These are phyloP conservation scores for Harpagoxenus sublaevis DNA, from an alignment of 2,888 invertebrate species.

Conservation along the genomic window DNA sequence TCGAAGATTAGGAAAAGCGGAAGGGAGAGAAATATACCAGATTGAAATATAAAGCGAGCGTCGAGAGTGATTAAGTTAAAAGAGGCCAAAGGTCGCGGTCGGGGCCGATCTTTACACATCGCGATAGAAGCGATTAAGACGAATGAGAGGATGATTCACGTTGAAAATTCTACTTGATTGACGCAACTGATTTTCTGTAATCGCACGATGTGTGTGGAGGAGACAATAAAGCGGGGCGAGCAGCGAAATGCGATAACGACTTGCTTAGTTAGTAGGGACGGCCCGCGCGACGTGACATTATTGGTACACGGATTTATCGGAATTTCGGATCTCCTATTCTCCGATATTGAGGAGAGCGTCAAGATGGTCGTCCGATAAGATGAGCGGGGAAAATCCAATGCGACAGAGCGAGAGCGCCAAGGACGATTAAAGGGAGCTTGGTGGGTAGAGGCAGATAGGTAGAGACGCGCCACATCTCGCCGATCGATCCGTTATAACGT, in stretches of 20 bases:
- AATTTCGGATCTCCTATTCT: slow-evolving; percentile 45
- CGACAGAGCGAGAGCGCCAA: slow-evolving; percentile 27
- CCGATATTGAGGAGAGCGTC: slow-evolving; percentile 42
- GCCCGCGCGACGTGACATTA: slow-evolving; percentile 24
- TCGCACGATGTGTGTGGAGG: not conserved
- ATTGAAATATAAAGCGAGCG: slow-evolving; percentile 17
- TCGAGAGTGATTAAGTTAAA: slow-evolving; percentile 4
- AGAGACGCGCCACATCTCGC: slow-evolving; percentile 16
- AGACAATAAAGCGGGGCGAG: slow-evolving; percentile 24
- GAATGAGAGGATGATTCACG: not conserved
- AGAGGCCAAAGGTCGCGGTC: not conserved
- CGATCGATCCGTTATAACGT: slow-evolving; percentile 57
- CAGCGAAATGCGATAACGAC: slow-evolving; percentile 22
- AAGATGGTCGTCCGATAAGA: slow-evolving; percentile 44
- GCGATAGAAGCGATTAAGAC: not conserved
- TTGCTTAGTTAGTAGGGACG: slow-evolving; percentile 17
- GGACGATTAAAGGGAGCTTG: slow-evolving; percentile 35
- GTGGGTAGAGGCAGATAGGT: not conserved
- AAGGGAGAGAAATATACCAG: not conserved
- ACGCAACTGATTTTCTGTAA: slow-evolving; percentile 19
- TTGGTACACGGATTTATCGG: slow-evolving; percentile 46
- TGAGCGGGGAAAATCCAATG: slow-evolving; percentile 20
- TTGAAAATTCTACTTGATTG: slow-evolving; percentile 16
- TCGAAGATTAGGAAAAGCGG: not conserved
- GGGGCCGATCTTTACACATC: not conserved